Percentiles rank a stretch among this genome's conserved stretches.
These are phyloP conservation scores for Symphodus melops DNA, from an alignment of 2,113 vertebrate genomes.

Conservation along the genomic window DNA sequence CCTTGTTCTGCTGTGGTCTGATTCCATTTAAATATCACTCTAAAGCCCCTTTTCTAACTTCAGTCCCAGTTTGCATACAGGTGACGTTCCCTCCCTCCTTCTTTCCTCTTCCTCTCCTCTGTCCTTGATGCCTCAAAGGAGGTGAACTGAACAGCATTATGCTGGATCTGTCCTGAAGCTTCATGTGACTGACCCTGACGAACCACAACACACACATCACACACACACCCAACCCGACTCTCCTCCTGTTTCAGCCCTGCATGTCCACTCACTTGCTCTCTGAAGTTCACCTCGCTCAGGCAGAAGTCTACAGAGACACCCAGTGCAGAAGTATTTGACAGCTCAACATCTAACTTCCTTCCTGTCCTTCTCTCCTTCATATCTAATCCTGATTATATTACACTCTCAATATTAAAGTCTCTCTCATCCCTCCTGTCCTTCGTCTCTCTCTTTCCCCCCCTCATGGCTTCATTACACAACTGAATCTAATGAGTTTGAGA, in stretches of 20 bases:
- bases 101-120: constrained; percentile 26
- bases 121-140: constrained; percentile 13
- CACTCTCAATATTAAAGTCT: constrained; percentile 33
- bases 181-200: constrained; percentile 40
- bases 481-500: constrained; percentile 1
- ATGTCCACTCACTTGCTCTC: constrained; percentile 21
- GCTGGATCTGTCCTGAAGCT: constrained; percentile 28
- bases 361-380: background rate
- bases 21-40: background rate
- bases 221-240: background rate
- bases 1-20: background rate
- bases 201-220: constrained; percentile 23
- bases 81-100: constrained; percentile 48
- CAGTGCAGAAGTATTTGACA: constrained; percentile 1
- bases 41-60: constrained; percentile 21
- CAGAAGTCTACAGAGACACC: background rate
- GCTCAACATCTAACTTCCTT: constrained; percentile 12
- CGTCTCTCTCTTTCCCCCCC: constrained; percentile 1
- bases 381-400: constrained; percentile 51
- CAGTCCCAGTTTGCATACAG: constrained; percentile 47
- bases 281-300: constrained; percentile 15
- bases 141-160: constrained; percentile 27
- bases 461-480: constrained; percentile 14
- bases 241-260: constrained; percentile 47
- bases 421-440: constrained; percentile 6